Percentiles rank a stretch among this genome's conserved stretches.
Conservation (phyloP, 2,888 invertebrate genomes). For the Caenorhabditis sp. region DNA sequence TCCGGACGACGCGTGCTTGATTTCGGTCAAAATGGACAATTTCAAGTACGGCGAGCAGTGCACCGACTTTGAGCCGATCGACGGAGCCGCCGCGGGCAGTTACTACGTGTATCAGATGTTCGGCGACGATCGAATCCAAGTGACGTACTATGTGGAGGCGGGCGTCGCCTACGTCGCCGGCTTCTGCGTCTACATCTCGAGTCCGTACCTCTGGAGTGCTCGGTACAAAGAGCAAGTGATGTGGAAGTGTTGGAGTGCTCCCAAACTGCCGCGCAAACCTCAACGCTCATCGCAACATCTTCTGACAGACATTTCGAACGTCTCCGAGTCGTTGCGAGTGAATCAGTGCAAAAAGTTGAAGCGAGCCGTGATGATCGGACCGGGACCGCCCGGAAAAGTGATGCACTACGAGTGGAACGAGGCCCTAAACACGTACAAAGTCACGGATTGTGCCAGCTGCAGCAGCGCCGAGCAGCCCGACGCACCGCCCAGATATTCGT, state of each 20-base stretch:
- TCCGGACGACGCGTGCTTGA: too few species aligned
- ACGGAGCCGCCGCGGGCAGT: constrained; percentile 6
- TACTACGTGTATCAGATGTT: constrained; percentile 16
- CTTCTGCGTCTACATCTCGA: constrained; percentile 7
- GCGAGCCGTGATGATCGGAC: background rate
- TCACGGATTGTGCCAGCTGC: background rate
- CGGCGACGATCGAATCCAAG: constrained; percentile 9
- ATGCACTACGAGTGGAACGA: background rate
- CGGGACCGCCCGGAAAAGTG: background rate
- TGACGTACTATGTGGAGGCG: constrained; percentile 14
- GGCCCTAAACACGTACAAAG: background rate
- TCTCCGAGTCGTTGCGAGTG: background rate
- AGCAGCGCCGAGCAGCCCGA: background rate
- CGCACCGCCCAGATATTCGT: too few species aligned
- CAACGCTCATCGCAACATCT: too few species aligned
- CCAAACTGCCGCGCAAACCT: too few species aligned
- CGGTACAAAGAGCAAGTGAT: too few species aligned
- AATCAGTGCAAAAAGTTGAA: too few species aligned
- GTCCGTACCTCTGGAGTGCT: too few species aligned
- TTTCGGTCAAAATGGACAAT: too few species aligned
- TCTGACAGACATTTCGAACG: too few species aligned
- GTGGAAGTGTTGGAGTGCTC: too few species aligned
- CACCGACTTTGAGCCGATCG: constrained; percentile 6
- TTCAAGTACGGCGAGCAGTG: background rate
- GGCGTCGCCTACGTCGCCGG: constrained; percentile 17